phyloP scores from a whole-genome alignment of 2,797 vertebrate species.

The Cossypha polioptera region DNA sequence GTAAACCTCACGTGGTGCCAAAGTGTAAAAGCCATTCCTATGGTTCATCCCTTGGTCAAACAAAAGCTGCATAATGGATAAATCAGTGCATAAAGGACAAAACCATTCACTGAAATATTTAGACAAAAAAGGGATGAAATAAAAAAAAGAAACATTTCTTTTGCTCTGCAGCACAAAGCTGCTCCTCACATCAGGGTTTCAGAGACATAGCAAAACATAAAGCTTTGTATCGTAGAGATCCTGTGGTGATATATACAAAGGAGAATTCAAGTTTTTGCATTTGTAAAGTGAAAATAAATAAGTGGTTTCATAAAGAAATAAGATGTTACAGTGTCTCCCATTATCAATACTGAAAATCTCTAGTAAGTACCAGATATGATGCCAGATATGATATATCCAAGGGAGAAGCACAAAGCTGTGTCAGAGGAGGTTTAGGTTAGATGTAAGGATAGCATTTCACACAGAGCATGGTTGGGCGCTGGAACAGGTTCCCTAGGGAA shows the following conservation, averaged over 20 bases:
- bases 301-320: not conserved
- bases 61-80: not conserved
- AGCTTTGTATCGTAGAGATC: not conserved
- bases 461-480: not conserved
- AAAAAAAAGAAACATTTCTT: not conserved
- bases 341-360: not conserved
- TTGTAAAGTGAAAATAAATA: not conserved
- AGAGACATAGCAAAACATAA: not conserved
- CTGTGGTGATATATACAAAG: not conserved
- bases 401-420: not conserved
- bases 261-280: not conserved
- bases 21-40: not conserved
- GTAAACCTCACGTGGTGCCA: not conserved
- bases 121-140: not conserved
- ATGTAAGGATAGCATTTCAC: not conserved
- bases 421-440: not conserved
- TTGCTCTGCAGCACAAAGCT: not conserved
- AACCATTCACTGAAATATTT: not conserved
- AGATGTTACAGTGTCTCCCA: not conserved
- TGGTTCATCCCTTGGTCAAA: not conserved
- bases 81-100: not conserved
- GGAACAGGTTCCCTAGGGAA: not conserved
- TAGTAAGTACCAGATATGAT: not conserved
- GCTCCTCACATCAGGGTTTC: not conserved
- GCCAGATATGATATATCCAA: fast-evolving